Evolutionary conservation across 2,113 vertebrate genomes (phyloP), one percentile per base, ranked within the genome.

Genomic region (Gracilinanus agilis): DNA sequence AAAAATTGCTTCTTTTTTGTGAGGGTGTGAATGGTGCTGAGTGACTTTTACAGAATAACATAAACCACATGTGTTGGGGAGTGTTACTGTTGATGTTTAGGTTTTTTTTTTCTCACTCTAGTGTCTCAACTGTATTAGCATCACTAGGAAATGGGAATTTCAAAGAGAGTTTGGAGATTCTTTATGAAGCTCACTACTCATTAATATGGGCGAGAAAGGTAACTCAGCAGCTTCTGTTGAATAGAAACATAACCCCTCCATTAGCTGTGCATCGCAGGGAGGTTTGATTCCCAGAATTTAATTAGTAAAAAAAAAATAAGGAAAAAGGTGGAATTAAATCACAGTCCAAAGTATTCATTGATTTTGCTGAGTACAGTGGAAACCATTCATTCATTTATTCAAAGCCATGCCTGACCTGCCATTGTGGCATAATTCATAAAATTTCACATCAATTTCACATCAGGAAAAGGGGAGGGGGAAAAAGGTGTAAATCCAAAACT

Each of bases 361-460:
- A 3, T 92, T 96, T n/a, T 95, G 53, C 91, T 3, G 8, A 96
- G 88, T 90, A 9, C 90, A 61, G 6, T 92, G 92, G 40, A 96
- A 94, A 94, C 89, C 83, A 93, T 93, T 96, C 75, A 93, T 56
- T 94, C 75, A 91, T 94, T 96, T 95, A 95, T 96, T 88, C 93
- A 94, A 92, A 93, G 44, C 55, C 91, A 34, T 95, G 96, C 53
- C 92, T 97, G 93, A 97, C 95, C 95, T 96, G 44, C 44, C 91
- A 88, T 54, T 97, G 12, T 96, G 88, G 24, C 94, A 90, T 97
- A 96, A 97, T 96, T 97, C 93, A 96, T 96, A 97, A 97, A 97
- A 97, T 95, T 83, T 93, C 94, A 54, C 91, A 56, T 96, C 93
- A 40, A 40, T 83, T 83, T 40, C n/a, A 83, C 67, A 83, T 83